Conservation (phyloP, 2,113 vertebrate species). For the Melanocharis versteri region DNA sequence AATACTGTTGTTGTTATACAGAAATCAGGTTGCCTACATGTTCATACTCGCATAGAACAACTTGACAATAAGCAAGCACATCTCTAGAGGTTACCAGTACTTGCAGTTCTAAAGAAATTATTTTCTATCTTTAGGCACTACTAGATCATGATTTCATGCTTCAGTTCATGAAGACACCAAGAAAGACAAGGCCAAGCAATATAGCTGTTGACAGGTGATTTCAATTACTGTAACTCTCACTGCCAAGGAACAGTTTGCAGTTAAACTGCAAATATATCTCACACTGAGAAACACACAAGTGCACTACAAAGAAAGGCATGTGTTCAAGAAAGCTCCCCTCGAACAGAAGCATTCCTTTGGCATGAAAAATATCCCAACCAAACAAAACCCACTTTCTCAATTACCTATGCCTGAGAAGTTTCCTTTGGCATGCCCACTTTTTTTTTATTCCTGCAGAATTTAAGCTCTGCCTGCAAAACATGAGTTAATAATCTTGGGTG, state of each 20-base stretch:
- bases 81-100: not conserved
- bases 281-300: not conserved
- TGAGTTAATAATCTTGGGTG: not conserved
- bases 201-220: not conserved
- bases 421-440: not conserved
- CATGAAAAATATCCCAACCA: not conserved
- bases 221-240: not conserved
- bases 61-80: not conserved
- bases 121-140: not conserved
- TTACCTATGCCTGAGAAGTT: not conserved
- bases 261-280: not conserved
- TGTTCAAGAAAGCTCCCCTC: not conserved
- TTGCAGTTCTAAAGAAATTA: not conserved
- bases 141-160: not conserved
- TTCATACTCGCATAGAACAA: not conserved
- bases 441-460: not conserved
- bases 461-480: not conserved
- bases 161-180: not conserved
- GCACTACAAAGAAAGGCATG: not conserved
- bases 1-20: rapidly evolving
- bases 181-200: not conserved
- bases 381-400: not conserved
- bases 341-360: not conserved
- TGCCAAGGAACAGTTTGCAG: not conserved
- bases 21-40: not conserved